A percentile compares a stretch with the other conserved stretches of the same genome.
Conservation (phyloP, 2,797 vertebrate species). For the Megalops cyprinoides region DNA sequence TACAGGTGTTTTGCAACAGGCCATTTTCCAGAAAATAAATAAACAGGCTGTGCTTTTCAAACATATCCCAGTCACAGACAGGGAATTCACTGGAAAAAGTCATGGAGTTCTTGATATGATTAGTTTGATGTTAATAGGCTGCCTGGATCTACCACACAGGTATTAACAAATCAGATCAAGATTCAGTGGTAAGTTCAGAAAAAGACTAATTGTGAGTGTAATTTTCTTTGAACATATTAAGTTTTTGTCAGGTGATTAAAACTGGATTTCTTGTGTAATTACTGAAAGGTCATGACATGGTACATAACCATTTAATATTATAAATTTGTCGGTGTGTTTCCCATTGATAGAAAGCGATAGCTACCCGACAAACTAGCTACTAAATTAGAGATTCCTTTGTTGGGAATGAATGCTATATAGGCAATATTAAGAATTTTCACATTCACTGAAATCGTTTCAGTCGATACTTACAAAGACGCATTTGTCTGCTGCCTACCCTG, state of each 20-base stretch:
- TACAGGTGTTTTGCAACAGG: too few species aligned
- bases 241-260: not conserved
- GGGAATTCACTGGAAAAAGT: too few species aligned
- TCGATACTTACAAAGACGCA: not conserved
- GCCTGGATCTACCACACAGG: too few species aligned
- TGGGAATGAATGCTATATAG: not conserved
- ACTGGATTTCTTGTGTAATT: not conserved
- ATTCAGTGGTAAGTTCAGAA: too few species aligned
- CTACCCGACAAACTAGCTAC: not conserved
- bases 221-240: not conserved
- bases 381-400: not conserved
- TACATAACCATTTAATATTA: not conserved
- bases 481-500: not conserved
- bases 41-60: too few species aligned
- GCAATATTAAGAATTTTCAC: not conserved
- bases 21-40: too few species aligned
- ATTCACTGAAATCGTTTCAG: not conserved
- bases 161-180: too few species aligned
- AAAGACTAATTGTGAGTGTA: too few species aligned
- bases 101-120: too few species aligned
- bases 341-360: not conserved
- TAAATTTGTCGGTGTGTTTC: not conserved
- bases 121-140: too few species aligned
- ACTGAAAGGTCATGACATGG: not conserved
- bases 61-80: too few species aligned